Base-by-base conservation (phyloP, 2,888 invertebrate species). In the Apamea monoglypha region DNA sequence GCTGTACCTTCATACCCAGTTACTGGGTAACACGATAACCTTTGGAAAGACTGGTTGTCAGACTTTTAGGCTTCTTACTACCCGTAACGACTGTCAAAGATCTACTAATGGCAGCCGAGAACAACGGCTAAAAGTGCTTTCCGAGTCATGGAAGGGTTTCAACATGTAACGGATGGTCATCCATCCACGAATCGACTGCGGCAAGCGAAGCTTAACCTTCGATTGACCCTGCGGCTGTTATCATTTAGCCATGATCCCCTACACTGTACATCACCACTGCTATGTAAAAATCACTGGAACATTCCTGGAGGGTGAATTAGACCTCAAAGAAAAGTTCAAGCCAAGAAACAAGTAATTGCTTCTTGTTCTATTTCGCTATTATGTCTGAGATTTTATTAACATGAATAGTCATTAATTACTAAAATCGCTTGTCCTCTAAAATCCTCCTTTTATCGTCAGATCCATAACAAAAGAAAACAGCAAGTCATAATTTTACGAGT, bases 401-500 rank as follows among this genome's bases (percentile, higher is more conserved):
- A 44, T n/a, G 7, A 68, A 78, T n/a, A 68, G 8, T 25, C 56
- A 2, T 18, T 1, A 36, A 47, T 56, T 4, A 36, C 56, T n/a
- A 78, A 29, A 16, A 32, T 40, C 40, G n/a, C 21, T 10, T 40
- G 4, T 18, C 16, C n/a, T 7, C 1, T 3, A 78, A n/a, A n/a
- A n/a, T n/a, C n/a, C n/a, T 71, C n/a, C 16, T 80, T 32, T 70
- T 12, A 50, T 16, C 16, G 1, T 53, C 50, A 71, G 32, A n/a
- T 73, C 4, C 8, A 47, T 64, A 56, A n/a, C 6, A 44, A 56
- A 3, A 64, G 7, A 44, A 71, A 56, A 64, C 14, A 47, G 7
- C 0, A 36, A 29, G 7, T 36, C 56, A 32, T 80, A 12, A 36
- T 73, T 64, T 73, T 56, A n/a, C 2, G 50, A 80, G 72, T n/a